Evolutionary conservation across 2,888 invertebrate genomes (phyloP).

Genomic region (Leptopterna dolabrata): DNA sequence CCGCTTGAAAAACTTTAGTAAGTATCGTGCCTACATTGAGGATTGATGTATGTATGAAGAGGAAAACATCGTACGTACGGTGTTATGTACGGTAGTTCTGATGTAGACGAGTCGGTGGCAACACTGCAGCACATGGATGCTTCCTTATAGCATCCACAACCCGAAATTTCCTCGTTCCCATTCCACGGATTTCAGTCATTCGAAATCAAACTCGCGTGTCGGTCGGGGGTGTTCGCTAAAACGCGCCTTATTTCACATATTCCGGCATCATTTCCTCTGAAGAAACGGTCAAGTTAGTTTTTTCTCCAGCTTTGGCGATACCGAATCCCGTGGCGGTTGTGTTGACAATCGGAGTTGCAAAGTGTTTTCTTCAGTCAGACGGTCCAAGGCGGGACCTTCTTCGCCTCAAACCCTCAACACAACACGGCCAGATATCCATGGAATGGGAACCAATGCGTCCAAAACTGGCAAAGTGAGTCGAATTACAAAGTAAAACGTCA

Average conservation of each 20-base stretch:
- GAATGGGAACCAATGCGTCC: constrained; percentile 70
- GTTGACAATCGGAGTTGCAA: constrained; percentile 3
- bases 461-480: constrained; percentile 68
- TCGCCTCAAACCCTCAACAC: constrained; percentile 21
- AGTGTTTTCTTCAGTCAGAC: constrained; percentile 37
- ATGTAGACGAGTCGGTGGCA: neutral
- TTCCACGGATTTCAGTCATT: neutral
- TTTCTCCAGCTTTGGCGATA: neutral
- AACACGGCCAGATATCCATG: constrained; percentile 55
- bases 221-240: neutral
- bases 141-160: neutral
- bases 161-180: too few relatives aligned
- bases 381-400: constrained; percentile 40
- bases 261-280: neutral
- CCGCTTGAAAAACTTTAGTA: too few relatives aligned
- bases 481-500: neutral
- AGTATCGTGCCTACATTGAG: too few relatives aligned
- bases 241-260: neutral
- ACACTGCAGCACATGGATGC: neutral
- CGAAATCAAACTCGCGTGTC: neutral
- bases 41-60: too few relatives aligned
- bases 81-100: neutral
- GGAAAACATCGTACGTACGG: neutral
- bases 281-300: neutral
- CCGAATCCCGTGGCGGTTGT: neutral